These are phyloP conservation scores for Eucidaris tribuloides DNA, from an alignment of 35 echinoderm and acorn worm genomes.

Conservation along the genomic window DNA sequence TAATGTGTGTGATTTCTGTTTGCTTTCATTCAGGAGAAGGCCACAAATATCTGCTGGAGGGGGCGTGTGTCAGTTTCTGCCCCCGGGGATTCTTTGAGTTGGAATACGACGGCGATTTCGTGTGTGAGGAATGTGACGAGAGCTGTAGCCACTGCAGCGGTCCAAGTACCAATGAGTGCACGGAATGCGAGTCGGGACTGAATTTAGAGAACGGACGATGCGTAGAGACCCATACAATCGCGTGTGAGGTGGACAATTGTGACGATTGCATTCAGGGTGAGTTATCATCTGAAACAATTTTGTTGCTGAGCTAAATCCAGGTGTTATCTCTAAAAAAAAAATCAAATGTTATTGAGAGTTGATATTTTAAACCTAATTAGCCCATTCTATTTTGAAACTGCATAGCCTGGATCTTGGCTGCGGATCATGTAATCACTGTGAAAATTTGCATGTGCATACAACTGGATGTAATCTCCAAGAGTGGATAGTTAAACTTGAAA, in stretches of 20 bases:
- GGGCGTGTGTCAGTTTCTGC: slow-evolving; percentile 44
- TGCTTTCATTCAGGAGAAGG: not conserved
- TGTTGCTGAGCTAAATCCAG: not conserved
- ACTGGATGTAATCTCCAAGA: no score
- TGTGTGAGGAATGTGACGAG: slow-evolving; percentile 45
- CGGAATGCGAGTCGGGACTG: slow-evolving; percentile 15
- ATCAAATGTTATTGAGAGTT: no score
- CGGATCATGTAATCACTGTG: no score
- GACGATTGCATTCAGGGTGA: not conserved
- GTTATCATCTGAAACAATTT: not conserved
- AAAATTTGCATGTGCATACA: no score
- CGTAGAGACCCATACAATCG: not conserved
- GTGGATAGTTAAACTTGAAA: no score
- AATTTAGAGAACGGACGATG: not conserved
- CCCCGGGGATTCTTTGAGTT: slow-evolving; percentile 16
- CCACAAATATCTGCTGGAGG: slow-evolving; percentile 29
- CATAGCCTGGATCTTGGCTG: no score
- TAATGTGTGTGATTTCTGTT: not conserved
- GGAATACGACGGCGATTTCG: not conserved
- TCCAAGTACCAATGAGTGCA: not conserved
- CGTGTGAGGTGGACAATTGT: not conserved
- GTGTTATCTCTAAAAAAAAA: not conserved
- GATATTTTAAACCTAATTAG: no score
- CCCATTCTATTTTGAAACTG: no score
- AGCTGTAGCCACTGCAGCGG: not conserved